Evolutionary conservation across 2,888 invertebrate genomes (phyloP).

Genomic region (Sesia bembeciformis): DNA sequence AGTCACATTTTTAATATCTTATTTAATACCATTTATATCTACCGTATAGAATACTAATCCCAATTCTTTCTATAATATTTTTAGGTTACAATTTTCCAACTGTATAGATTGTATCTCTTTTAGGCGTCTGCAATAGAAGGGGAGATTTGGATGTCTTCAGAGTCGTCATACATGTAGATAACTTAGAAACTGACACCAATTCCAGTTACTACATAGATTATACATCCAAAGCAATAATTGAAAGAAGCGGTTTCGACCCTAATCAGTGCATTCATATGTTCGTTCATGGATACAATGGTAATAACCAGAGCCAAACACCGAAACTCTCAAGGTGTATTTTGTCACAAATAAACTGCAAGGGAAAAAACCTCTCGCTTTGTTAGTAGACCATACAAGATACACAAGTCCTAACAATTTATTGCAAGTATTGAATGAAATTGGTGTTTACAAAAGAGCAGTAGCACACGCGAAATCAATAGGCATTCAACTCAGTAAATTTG

Average conservation of each 20-base stretch:
- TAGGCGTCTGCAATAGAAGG: not conserved
- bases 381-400: not conserved
- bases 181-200: not conserved
- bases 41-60: too few species aligned
- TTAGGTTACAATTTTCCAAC: too few species aligned
- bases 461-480: not conserved
- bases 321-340: not conserved
- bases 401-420: not conserved
- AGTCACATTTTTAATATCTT: too few species aligned
- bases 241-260: not conserved
- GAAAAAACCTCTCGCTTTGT: not conserved
- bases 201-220: not conserved
- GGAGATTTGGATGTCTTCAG: not conserved
- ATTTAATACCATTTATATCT: too few species aligned
- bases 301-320: not conserved
- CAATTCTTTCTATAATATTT: too few species aligned
- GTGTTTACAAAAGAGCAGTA: not conserved
- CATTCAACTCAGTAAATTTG: not conserved
- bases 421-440: not conserved
- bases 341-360: not conserved
- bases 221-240: not conserved
- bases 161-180: not conserved
- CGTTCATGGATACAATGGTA: not conserved
- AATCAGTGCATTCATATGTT: not conserved
- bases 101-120: too few species aligned